Evolutionary conservation across 2,888 invertebrate species (phyloP).

Genomic region (Tipula unca): DNA sequence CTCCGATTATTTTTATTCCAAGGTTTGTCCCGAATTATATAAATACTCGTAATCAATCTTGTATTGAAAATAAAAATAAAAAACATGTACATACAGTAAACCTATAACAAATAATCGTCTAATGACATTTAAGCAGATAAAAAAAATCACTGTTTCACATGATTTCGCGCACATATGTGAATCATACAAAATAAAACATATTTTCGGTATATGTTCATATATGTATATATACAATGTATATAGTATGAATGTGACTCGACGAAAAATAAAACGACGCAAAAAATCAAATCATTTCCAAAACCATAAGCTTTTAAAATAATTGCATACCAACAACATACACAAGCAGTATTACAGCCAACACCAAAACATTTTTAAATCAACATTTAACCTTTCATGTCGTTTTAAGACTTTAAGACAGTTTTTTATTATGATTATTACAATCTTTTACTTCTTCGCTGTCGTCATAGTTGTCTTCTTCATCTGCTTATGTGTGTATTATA

Average conservation of each 20-base stretch:
- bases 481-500: background rate
- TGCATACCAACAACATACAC: background rate
- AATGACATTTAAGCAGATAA: background rate
- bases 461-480: background rate
- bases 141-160: background rate
- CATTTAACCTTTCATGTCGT: background rate
- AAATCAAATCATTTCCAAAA: background rate
- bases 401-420: background rate
- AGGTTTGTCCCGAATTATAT: background rate
- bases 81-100: background rate
- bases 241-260: background rate
- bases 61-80: background rate
- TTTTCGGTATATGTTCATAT: too few species aligned
- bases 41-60: background rate
- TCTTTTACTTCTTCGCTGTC: background rate
- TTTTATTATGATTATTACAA: background rate
- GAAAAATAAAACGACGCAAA: background rate
- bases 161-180: background rate
- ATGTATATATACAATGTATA: background rate
- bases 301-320: background rate
- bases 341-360: background rate
- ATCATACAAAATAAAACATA: too few species aligned
- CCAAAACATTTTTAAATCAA: slow-evolving; percentile 8
- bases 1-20: background rate
- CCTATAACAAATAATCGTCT: background rate